Evolutionary conservation across 23 tunicate genomes (phyloP), one percentile per base, ranked within the genome.

Genomic region (Botrylloides violaceus): DNA sequence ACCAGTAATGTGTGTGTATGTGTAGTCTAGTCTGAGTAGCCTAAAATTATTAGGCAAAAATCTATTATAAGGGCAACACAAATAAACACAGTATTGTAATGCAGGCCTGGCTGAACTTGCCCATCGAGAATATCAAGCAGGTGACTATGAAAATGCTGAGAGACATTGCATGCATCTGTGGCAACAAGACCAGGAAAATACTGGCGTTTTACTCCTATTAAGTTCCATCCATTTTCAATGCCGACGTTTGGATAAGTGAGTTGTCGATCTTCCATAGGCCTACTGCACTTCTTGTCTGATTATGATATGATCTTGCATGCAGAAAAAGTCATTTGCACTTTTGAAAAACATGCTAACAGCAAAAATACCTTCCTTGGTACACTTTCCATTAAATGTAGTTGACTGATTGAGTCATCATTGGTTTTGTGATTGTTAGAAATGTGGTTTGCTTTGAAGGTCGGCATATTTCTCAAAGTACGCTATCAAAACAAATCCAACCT

Each of bases 151-250:
- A 43, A 86, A 81, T 65, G 87, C 98, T 30, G 98, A 93, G 59
- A 70, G 84, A 36, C 94, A 93, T 65, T 93, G 98, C 53, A 93
- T 86, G 92, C 94, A 86, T 32, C 58, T 93, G 61, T 93, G 92
- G 88, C 98, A 93, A 47, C 94, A 85, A 77, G 98, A 93, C 61
- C 94, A 84, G 2, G 85, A 85, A 47, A 81, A 86, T 61, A 86
- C 98, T 26, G 99, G 96, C 12, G 95, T 87, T 70, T 79, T 95
- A 43, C 71, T 95, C 20, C 77, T 95, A 29, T 64, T 95, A 25
- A 95, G 99, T 36, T 95, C 99, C 18, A 95, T 95, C 19, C 94
- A 95, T 76, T 95, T 95, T 66, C 99, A 95, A 70, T 87, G 95
- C 61, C 85, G 96, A 4, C 64, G 88, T 19, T 49, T 95, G 21